Evolutionary conservation across 2,113 vertebrate species (phyloP).

Genomic region (Vulpes lagopus): DNA sequence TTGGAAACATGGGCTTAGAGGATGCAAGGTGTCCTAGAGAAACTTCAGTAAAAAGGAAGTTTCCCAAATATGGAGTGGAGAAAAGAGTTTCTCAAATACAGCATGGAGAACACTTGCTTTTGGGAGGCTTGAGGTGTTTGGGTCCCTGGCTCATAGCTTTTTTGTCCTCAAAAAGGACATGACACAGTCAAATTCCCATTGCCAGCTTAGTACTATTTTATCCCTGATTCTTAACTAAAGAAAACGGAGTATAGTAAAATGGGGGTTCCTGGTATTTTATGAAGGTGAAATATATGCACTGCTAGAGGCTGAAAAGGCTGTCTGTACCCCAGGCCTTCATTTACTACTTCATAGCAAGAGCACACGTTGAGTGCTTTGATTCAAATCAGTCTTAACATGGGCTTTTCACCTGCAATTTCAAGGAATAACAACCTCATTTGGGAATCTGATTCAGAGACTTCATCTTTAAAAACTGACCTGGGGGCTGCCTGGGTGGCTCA

Average conservation of each 20-base stretch:
- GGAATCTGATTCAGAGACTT: conserved; percentile 49
- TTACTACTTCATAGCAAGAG: background rate
- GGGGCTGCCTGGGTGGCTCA: background rate
- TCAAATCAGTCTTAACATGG: background rate
- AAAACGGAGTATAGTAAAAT: background rate
- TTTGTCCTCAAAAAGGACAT: background rate
- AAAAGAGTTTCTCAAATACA: background rate
- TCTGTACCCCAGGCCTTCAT: background rate
- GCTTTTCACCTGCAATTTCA: conserved; percentile 20
- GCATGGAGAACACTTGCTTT: background rate
- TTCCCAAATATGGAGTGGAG: background rate
- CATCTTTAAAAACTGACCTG: conserved; percentile 23
- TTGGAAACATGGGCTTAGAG: background rate
- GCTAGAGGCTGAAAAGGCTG: background rate
- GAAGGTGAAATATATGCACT: conserved; percentile 24
- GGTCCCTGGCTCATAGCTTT: background rate
- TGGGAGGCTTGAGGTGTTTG: background rate
- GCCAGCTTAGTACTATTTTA: background rate
- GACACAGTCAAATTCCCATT: background rate
- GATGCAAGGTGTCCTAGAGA: background rate
- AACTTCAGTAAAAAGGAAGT: background rate
- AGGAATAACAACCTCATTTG: background rate
- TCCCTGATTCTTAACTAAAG: background rate
- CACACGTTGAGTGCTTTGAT: background rate
- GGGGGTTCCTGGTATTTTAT: background rate